phyloP scores from a whole-genome alignment of 2,888 invertebrate genomes.

The Oscheius myriophilus region DNA sequence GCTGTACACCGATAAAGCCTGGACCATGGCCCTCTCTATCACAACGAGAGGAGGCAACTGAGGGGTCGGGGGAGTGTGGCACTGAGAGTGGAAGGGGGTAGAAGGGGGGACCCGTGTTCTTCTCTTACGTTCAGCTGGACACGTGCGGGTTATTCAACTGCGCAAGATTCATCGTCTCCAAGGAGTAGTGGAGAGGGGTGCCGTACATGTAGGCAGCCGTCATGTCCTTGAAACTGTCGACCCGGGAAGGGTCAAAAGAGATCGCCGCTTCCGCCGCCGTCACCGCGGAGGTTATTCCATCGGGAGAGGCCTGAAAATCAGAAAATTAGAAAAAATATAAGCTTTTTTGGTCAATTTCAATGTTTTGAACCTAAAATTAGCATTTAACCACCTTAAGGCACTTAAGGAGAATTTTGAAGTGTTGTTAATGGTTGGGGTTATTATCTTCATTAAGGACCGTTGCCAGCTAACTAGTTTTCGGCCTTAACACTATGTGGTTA shows the following conservation, averaged over 20 bases:
- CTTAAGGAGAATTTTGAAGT: too few relatives aligned
- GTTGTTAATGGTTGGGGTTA: too few relatives aligned
- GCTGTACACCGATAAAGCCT: slow-evolving; percentile 30
- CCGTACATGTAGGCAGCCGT: slow-evolving; percentile 30
- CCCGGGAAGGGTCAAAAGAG: slow-evolving; percentile 23
- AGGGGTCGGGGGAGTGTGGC: slow-evolving; percentile 17
- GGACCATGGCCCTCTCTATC: slow-evolving; percentile 22
- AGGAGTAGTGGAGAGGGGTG: slow-evolving; percentile 9
- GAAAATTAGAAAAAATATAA: not conserved
- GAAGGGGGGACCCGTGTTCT: slow-evolving; percentile 3
- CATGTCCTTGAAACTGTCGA: slow-evolving; percentile 32
- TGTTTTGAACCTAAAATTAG: too few relatives aligned
- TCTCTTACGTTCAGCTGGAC: slow-evolving; percentile 7
- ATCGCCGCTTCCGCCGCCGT: slow-evolving; percentile 20
- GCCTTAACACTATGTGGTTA: not conserved
- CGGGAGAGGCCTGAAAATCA: slow-evolving; percentile 30
- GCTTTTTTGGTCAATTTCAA: not conserved
- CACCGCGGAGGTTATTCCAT: slow-evolving; percentile 24
- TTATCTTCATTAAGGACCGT: too few relatives aligned
- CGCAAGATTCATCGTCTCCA: slow-evolving; percentile 24
- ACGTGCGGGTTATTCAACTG: slow-evolving; percentile 28
- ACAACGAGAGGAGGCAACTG: slow-evolving; percentile 19
- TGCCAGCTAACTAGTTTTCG: too few relatives aligned
- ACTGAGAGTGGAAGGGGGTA: slow-evolving; percentile 21
- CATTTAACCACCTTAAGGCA: too few relatives aligned